Conservation (phyloP, 2,888 invertebrate genomes). For the Eristalinus aeneus region DNA sequence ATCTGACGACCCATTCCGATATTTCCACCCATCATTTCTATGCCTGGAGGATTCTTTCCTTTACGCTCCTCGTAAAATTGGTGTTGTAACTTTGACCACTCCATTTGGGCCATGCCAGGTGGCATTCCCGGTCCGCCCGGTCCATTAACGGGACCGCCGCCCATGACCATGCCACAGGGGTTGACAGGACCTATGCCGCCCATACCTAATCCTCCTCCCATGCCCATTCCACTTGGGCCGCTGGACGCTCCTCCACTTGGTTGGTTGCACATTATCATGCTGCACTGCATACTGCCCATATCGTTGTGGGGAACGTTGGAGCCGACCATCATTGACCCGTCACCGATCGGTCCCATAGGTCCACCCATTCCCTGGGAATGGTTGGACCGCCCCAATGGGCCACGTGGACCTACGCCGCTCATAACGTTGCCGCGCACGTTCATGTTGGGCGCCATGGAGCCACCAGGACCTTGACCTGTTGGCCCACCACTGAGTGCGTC, state of each 20-base stretch:
- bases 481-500: slow-evolving; percentile 47
- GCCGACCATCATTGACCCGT: slow-evolving; percentile 57
- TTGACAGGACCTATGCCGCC: slow-evolving; percentile 72
- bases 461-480: slow-evolving; percentile 24
- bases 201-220: slow-evolving; percentile 52
- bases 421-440: slow-evolving; percentile 53
- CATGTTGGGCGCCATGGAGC: slow-evolving; percentile 62
- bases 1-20: slow-evolving; percentile 59
- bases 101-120: slow-evolving; percentile 85
- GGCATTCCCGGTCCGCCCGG: slow-evolving; percentile 69
- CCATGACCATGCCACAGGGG: slow-evolving; percentile 75
- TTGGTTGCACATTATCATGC: slow-evolving; percentile 71
- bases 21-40: slow-evolving; percentile 59
- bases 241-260: slow-evolving; percentile 61
- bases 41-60: slow-evolving; percentile 53
- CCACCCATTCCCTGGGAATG: slow-evolving; percentile 58
- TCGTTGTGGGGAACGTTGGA: slow-evolving; percentile 67
- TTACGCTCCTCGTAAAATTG: slow-evolving; percentile 89
- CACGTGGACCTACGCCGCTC: slow-evolving; percentile 47
- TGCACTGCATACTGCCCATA: slow-evolving; percentile 64
- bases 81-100: slow-evolving; percentile 95
- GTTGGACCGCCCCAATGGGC: slow-evolving; percentile 37
- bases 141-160: slow-evolving; percentile 56
- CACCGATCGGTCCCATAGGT: slow-evolving; percentile 64
- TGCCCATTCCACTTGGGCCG: slow-evolving; percentile 32